Percentiles rank a stretch among this genome's conserved stretches.
phyloP scores from a whole-genome alignment of 2,113 vertebrate genomes.

The Ameiurus melas region DNA sequence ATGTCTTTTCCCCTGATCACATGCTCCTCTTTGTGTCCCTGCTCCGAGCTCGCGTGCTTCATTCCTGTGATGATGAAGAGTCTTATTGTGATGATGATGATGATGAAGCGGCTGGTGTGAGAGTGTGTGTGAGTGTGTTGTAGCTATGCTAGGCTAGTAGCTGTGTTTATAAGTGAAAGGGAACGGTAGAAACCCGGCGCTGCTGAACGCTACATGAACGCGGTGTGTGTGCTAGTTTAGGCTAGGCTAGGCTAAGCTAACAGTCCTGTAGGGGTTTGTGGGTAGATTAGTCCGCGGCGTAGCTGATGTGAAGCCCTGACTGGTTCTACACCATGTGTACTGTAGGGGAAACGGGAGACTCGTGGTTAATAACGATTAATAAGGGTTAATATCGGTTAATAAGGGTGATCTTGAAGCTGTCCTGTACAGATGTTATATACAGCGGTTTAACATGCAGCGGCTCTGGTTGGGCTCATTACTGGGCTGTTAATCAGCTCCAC shows the following conservation, averaged over 20 bases:
- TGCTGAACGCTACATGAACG: not conserved
- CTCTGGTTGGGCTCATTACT: not conserved
- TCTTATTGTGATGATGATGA: no score
- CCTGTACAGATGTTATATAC: not conserved
- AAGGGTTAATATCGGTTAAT: no score
- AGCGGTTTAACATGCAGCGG: not conserved
- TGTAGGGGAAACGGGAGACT: no score
- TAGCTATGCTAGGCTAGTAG: constrained; percentile 4
- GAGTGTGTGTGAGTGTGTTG: not conserved
- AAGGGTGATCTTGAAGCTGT: not conserved
- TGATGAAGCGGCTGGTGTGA: not conserved
- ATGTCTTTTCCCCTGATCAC: not conserved
- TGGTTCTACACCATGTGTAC: not conserved
- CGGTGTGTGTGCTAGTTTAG: not conserved
- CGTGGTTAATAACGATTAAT: no score
- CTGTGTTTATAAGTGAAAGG: not conserved
- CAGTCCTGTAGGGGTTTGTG: fast-evolving
- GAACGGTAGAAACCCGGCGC: not conserved
- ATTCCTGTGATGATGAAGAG: not conserved
- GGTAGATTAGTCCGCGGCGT: not conserved
- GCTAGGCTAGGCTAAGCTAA: no score
- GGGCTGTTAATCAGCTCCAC: not conserved
- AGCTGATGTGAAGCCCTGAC: no score
- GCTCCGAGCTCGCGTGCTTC: not conserved
- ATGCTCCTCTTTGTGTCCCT: not conserved